Conservation (phyloP, 2,113 vertebrate species). For the Calidris pugnax region DNA sequence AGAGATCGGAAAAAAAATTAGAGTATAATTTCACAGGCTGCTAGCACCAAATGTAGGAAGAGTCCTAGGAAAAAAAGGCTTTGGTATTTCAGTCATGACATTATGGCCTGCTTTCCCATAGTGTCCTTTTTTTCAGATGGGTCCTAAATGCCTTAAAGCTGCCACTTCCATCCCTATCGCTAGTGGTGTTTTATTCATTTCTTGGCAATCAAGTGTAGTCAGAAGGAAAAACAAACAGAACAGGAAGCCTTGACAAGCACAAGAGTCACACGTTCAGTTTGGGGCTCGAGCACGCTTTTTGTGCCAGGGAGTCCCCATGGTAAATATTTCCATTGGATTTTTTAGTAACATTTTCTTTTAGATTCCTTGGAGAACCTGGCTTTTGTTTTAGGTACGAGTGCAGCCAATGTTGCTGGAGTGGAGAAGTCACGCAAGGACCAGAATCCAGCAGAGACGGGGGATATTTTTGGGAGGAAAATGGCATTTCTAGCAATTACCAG, state of each 20-base stretch:
- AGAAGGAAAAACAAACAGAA: constrained; percentile 73
- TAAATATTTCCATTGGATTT: constrained; percentile 22
- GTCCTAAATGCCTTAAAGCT: not conserved
- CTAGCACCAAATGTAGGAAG: not conserved
- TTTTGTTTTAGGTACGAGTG: not conserved
- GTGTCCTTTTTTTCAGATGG: not conserved
- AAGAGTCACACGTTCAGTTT: not conserved
- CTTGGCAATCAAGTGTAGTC: constrained; percentile 50
- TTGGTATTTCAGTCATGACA: not conserved
- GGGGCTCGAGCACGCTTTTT: not conserved
- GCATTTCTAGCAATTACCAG: not conserved
- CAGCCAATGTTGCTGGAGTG: rapidly evolving
- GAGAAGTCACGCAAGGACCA: not conserved
- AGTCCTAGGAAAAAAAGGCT: not conserved
- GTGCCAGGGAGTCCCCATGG: constrained; percentile 1
- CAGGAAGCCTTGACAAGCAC: constrained; percentile 59
- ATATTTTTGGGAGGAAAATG: not conserved
- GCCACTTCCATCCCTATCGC: not conserved
- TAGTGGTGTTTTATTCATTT: constrained; percentile 12
- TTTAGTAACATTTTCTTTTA: constrained; percentile 17
- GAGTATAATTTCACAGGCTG: not conserved
- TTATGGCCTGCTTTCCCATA: not conserved
- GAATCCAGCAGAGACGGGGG: not conserved
- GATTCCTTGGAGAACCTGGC: constrained; percentile 5
- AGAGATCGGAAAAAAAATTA: not conserved